Conservation (phyloP, 2,888 invertebrate genomes). For the Tiliacea citrago region DNA sequence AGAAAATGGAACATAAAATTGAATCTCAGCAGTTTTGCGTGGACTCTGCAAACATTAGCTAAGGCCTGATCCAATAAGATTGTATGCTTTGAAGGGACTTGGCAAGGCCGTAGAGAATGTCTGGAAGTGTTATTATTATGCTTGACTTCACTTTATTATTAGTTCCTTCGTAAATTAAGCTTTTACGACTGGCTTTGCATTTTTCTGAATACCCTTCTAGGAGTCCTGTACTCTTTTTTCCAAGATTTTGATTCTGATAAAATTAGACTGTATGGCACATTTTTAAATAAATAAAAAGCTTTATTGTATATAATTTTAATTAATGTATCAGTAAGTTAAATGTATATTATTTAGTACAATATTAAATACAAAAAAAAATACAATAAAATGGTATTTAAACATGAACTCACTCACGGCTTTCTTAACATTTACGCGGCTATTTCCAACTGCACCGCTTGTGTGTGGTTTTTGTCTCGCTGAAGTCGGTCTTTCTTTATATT, state of each 20-base stretch:
- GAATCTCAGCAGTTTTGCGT: constrained; percentile 79
- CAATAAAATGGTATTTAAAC: too few relatives aligned
- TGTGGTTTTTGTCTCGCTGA: too few relatives aligned
- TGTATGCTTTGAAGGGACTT: constrained; percentile 79
- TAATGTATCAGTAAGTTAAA: too few relatives aligned
- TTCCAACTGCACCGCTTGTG: too few relatives aligned
- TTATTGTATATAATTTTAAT: too few relatives aligned
- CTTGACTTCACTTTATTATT: background rate
- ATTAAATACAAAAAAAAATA: too few relatives aligned
- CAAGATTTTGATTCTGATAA: background rate
- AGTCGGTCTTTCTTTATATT: background rate
- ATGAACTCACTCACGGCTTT: too few relatives aligned
- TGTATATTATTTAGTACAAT: too few relatives aligned
- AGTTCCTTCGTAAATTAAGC: constrained; percentile 8
- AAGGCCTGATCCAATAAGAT: constrained; percentile 84
- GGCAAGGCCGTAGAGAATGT: constrained; percentile 57
- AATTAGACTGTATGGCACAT: background rate
- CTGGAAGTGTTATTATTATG: constrained; percentile 57
- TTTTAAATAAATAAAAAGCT: too few relatives aligned
- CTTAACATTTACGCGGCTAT: too few relatives aligned
- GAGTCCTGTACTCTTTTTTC: background rate
- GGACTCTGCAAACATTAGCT: constrained; percentile 78
- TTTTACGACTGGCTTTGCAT: background rate
- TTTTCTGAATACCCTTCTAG: background rate
- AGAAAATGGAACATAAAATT: constrained; percentile 78